These are phyloP conservation scores for Rhizoglyphus robini DNA, from an alignment of 1,140 invertebrate species.

Conservation along the genomic window DNA sequence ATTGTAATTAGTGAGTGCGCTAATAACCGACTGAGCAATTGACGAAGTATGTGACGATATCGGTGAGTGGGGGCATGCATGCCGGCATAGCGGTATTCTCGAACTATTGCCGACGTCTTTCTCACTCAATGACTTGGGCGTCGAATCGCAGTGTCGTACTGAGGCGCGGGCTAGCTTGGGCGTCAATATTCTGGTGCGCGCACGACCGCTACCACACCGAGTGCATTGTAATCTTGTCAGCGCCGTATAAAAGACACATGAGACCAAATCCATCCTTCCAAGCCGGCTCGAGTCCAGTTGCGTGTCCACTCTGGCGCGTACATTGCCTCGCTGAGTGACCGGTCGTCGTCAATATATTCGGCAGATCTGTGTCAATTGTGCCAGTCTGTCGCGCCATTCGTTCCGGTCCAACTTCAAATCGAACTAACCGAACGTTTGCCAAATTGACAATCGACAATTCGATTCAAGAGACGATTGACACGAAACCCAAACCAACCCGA, in stretches of 20 bases:
- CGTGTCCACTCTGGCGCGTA: no score
- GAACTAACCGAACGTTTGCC: neutral
- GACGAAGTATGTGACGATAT: neutral
- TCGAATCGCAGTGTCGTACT: neutral
- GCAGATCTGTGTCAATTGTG: no score
- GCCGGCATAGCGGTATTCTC: neutral
- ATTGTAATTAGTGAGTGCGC: neutral
- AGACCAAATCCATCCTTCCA: no score
- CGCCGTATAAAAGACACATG: neutral
- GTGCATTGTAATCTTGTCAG: no score
- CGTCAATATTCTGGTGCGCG: neutral
- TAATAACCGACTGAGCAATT: neutral
- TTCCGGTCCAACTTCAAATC: neutral
- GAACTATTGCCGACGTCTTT: no score
- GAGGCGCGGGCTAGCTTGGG: neutral
- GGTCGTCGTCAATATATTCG: no score
- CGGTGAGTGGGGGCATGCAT: neutral
- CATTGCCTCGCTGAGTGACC: no score
- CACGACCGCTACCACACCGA: neutral
- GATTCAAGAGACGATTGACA: no score
- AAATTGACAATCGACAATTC: neutral
- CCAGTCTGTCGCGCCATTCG: no score
- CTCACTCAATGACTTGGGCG: neutral
- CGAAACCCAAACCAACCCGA: no score
- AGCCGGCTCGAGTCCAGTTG: no score